Evolutionary conservation across 2,113 vertebrate genomes (phyloP).

Genomic region (Pomatorhinus ruficollis): DNA sequence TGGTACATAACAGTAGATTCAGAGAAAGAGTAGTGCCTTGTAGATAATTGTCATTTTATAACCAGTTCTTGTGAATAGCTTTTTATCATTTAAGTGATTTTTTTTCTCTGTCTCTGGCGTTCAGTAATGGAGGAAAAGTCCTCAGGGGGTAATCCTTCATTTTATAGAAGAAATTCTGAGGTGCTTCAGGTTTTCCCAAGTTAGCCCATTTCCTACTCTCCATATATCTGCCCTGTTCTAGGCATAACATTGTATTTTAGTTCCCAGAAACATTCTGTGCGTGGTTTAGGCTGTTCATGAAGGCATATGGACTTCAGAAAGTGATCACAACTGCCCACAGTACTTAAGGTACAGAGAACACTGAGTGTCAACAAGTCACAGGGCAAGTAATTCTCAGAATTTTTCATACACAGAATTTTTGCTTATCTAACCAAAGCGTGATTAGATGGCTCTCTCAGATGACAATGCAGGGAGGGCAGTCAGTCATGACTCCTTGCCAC

Average conservation of each 20-base stretch:
- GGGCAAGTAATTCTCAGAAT: background rate
- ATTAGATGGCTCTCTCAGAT: background rate
- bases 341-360: background rate
- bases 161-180: conserved; percentile 12
- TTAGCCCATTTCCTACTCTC: background rate
- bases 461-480: background rate
- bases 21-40: conserved; percentile 14
- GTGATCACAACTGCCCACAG: background rate
- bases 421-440: background rate
- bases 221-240: background rate
- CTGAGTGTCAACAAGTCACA: background rate
- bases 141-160: conserved; percentile 20
- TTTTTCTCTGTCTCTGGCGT: conserved; percentile 37
- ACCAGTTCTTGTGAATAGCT: background rate
- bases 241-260: background rate
- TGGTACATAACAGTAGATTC: conserved; percentile 19
- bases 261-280: background rate
- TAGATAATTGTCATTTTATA: conserved; percentile 39
- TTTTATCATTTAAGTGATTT: conserved; percentile 5
- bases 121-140: conserved; percentile 37
- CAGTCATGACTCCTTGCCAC: background rate
- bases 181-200: background rate
- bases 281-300: background rate
- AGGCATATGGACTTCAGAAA: background rate
- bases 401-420: background rate